phyloP scores from a whole-genome alignment of 2,113 vertebrate species.

The Dicentrarchus labrax region DNA sequence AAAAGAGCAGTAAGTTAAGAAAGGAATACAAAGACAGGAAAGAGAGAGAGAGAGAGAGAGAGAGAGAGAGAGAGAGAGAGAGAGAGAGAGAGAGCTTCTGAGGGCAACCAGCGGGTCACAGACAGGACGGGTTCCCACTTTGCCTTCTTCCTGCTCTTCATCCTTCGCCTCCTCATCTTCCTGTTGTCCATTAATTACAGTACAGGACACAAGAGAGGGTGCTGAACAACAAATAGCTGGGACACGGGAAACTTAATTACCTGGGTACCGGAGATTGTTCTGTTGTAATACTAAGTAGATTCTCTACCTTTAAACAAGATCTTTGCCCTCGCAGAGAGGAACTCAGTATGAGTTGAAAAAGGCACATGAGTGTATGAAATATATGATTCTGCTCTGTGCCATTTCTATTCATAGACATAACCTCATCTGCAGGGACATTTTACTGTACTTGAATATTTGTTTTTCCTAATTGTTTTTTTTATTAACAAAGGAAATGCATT shows the following conservation, averaged over 20 bases:
- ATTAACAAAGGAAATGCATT: neutral
- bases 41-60: neutral
- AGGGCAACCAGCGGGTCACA: constrained; percentile 66
- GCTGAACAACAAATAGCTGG: constrained; percentile 64
- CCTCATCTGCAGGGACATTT: constrained; percentile 15
- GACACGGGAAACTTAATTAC: constrained; percentile 72
- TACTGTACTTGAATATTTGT: neutral
- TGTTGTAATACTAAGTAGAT: constrained; percentile 24
- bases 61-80: neutral
- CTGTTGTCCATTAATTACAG: constrained; percentile 62
- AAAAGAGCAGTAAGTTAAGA: constrained; percentile 80
- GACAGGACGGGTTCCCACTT: constrained; percentile 51
- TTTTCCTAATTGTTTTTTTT: constrained; percentile 5
- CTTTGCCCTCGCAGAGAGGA: constrained; percentile 26
- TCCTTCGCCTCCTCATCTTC: constrained; percentile 59
- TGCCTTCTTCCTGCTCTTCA: constrained; percentile 59
- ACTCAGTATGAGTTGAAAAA: constrained; percentile 33
- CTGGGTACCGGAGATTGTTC: constrained; percentile 57
- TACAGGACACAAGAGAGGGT: constrained; percentile 48
- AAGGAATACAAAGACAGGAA: constrained; percentile 72
- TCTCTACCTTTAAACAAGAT: constrained; percentile 50
- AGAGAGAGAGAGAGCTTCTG: constrained; percentile 4
- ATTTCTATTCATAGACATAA: constrained; percentile 30
- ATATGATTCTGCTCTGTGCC: neutral
- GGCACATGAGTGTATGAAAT: constrained; percentile 12